phyloP scores from a whole-genome alignment of 2,888 invertebrate genomes.

The Caenorhabditis sp. region DNA sequence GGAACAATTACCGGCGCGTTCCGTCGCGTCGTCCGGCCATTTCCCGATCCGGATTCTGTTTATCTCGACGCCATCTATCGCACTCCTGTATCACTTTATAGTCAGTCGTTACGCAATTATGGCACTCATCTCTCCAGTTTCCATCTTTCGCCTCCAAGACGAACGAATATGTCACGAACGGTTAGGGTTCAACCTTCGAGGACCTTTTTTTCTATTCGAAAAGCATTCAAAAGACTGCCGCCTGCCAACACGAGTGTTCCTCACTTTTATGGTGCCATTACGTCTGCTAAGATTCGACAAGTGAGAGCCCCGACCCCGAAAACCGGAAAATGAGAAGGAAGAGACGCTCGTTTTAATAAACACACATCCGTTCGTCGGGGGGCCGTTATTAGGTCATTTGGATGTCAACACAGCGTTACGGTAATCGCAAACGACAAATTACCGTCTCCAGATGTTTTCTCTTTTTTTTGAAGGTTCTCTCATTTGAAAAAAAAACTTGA shows the following conservation, averaged over 20 bases:
- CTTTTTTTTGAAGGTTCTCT: neutral
- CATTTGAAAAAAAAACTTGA: too few relatives aligned
- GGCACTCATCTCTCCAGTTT: conserved; percentile 42
- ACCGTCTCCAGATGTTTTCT: conserved; percentile 41
- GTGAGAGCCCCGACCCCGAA: conserved; percentile 11
- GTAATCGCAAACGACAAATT: conserved; percentile 54
- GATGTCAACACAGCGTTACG: conserved; percentile 39
- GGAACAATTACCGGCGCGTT: conserved; percentile 56
- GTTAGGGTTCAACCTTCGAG: conserved; percentile 35
- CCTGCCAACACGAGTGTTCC: conserved; percentile 42
- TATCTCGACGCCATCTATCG: conserved; percentile 48
- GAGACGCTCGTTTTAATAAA: conserved; percentile 18
- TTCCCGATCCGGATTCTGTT: conserved; percentile 50
- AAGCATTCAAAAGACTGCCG: neutral
- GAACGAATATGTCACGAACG: conserved; percentile 27
- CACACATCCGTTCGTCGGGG: conserved; percentile 25
- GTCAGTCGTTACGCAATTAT: conserved; percentile 59
- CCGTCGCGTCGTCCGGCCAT: conserved; percentile 22
- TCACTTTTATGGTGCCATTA: conserved; percentile 55
- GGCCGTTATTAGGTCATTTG: conserved; percentile 47
- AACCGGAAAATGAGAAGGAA: neutral
- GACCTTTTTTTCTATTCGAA: neutral
- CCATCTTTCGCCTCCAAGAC: conserved; percentile 1
- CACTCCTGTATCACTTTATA: conserved; percentile 55
- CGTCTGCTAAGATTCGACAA: conserved; percentile 24